phyloP scores from a whole-genome alignment of 92 coral and sea anemone species.

The Umimayanthus kanabou region DNA sequence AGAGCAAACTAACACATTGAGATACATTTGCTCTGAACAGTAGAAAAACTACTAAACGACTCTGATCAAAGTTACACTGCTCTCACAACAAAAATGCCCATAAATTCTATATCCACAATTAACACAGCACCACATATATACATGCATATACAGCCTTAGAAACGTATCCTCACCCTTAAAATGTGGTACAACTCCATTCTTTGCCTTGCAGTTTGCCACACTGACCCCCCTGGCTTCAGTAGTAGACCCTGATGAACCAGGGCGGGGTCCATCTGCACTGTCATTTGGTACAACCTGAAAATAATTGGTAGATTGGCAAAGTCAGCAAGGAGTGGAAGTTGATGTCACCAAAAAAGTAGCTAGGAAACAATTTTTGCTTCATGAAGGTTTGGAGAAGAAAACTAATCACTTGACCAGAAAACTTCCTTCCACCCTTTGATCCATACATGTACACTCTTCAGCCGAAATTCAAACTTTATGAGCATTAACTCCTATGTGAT shows the following conservation, averaged over 20 bases:
- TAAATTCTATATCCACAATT: background rate
- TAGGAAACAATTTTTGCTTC: too few relatives aligned
- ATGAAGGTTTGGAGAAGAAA: too few relatives aligned
- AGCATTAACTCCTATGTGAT: too few relatives aligned
- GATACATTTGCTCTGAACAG: too few relatives aligned
- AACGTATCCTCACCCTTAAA: slow-evolving; percentile 13
- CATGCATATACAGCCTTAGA: background rate
- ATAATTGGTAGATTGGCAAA: background rate
- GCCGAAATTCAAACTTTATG: too few relatives aligned
- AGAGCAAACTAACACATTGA: too few relatives aligned
- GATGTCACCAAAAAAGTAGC: background rate
- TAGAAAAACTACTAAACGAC: too few relatives aligned
- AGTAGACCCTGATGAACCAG: slow-evolving; percentile 69
- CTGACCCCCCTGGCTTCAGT: slow-evolving; percentile 46
- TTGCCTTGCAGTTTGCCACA: slow-evolving; percentile 26
- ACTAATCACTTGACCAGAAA: too few relatives aligned
- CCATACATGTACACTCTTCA: too few relatives aligned
- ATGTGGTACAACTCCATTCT: slow-evolving; percentile 65
- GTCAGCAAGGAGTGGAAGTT: background rate
- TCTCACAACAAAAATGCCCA: background rate
- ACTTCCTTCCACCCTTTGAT: too few relatives aligned
- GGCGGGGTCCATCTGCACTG: slow-evolving; percentile 66
- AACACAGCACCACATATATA: too few relatives aligned
- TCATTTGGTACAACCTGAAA: slow-evolving; percentile 63
- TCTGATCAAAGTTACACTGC: too few relatives aligned